Percentiles rank a stretch among this genome's conserved stretches.
Conservation (phyloP, 2,888 invertebrate genomes). For the Acleris cristana region DNA sequence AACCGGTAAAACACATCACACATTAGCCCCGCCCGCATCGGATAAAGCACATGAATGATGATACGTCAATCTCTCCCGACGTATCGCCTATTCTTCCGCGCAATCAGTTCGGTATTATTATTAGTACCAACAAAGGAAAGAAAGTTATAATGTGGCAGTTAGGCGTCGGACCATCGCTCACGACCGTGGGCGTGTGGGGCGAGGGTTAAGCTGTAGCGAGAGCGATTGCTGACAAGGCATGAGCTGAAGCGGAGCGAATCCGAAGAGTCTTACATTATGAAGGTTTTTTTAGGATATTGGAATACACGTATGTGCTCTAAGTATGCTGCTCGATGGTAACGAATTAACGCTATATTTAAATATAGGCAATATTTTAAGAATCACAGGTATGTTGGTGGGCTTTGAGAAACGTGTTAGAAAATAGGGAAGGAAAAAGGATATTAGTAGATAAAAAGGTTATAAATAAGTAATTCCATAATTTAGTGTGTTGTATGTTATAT, state of each 20-base stretch:
- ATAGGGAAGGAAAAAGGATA: too few relatives aligned
- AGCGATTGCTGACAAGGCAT: not conserved
- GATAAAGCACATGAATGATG: conserved; percentile 24
- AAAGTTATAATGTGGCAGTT: conserved; percentile 32
- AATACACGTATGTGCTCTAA: too few relatives aligned
- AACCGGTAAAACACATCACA: not conserved
- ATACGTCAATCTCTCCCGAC: conserved; percentile 26
- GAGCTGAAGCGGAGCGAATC: not conserved
- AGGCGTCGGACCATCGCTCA: conserved; percentile 27
- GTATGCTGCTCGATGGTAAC: too few relatives aligned
- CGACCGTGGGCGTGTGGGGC: conserved; percentile 6
- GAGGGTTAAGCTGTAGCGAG: conserved; percentile 13
- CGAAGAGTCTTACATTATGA: too few relatives aligned
- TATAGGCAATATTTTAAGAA: too few relatives aligned
- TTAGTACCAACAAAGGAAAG: conserved; percentile 34
- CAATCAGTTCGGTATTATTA: conserved; percentile 33
- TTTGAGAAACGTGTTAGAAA: too few relatives aligned
- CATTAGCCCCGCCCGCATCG: conserved; percentile 1
- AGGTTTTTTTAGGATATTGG: too few relatives aligned
- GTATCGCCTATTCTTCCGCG: conserved; percentile 18
- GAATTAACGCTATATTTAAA: too few relatives aligned
- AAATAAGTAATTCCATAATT: too few relatives aligned
- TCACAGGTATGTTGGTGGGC: too few relatives aligned
- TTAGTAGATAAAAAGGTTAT: too few relatives aligned
- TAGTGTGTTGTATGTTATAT: too few relatives aligned